Evolutionary conservation across 1,140 invertebrate species (phyloP).

Genomic region (Drosophila mayri): DNA sequence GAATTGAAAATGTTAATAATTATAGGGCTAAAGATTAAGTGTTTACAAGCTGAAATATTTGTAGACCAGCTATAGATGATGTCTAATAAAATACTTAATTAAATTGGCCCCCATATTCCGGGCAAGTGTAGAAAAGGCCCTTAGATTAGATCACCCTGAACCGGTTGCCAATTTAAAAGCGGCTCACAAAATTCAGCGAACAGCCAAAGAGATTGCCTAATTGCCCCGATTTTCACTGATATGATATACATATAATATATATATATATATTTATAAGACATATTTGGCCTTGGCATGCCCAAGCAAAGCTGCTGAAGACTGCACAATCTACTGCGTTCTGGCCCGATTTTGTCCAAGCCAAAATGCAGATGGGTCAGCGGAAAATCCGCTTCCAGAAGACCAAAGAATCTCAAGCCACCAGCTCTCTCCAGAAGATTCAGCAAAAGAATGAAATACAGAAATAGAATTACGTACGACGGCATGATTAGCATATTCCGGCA

Average conservation of each 20-base stretch:
- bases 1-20: too few relatives aligned
- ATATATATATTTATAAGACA: not conserved
- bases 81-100: too few relatives aligned
- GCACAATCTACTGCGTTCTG: constrained; percentile 16
- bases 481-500: constrained; percentile 33
- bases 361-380: constrained; percentile 35
- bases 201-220: constrained; percentile 22
- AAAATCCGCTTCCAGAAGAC: not conserved
- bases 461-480: constrained; percentile 18
- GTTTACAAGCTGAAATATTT: too few relatives aligned
- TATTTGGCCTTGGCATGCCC: constrained; percentile 31
- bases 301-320: constrained; percentile 20
- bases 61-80: too few relatives aligned
- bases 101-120: too few relatives aligned
- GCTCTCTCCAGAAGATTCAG: not conserved
- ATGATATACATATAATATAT: not conserved
- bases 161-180: constrained; percentile 34
- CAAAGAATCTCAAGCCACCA: constrained; percentile 2
- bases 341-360: not conserved
- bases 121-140: constrained; percentile 4
- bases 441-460: constrained; percentile 17
- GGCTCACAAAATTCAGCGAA: constrained; percentile 31
- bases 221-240: constrained; percentile 9
- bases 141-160: constrained; percentile 49
- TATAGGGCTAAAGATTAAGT: too few relatives aligned